These are phyloP conservation scores for Raja brachyura DNA, from an alignment of 2,113 vertebrate species.

Conservation along the genomic window DNA sequence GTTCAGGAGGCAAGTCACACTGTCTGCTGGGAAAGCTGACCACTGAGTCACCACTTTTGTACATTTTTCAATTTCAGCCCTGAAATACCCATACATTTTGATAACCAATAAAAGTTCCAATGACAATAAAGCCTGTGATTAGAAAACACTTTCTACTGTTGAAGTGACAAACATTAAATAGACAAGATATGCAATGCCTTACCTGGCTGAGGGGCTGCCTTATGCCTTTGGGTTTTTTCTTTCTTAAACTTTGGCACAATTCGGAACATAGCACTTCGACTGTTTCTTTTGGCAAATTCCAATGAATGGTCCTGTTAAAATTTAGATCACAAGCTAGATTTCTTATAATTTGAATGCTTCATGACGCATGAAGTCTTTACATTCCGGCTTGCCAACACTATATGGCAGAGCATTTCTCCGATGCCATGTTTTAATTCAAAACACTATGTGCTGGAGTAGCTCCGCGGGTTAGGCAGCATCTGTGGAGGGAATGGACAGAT, in stretches of 20 bases:
- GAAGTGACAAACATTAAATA: neutral
- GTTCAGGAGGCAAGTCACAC: neutral
- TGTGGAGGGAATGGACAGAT: no score
- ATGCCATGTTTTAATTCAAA: neutral
- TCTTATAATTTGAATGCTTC: neutral
- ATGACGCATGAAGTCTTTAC: neutral
- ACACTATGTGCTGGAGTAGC: no score
- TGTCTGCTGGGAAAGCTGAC: neutral
- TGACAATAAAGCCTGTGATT: neutral
- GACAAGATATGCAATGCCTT: conserved; percentile 47
- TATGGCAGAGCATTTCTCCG: neutral
- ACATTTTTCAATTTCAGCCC: neutral
- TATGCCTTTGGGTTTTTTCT: conserved; percentile 81
- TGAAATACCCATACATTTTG: neutral
- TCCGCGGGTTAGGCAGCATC: no score
- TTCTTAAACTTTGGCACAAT: conserved; percentile 99
- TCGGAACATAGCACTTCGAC: conserved; percentile 85
- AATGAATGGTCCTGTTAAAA: conserved; percentile 77
- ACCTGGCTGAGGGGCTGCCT: conserved; percentile 85
- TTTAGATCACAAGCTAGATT: conserved; percentile 41
- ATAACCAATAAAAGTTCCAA: neutral
- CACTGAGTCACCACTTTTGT: neutral
- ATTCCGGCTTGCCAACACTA: neutral
- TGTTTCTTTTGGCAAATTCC: conserved; percentile 94
- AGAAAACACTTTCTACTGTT: neutral